phyloP scores from a whole-genome alignment of 2,888 invertebrate species.

The Byasa hedistus region DNA sequence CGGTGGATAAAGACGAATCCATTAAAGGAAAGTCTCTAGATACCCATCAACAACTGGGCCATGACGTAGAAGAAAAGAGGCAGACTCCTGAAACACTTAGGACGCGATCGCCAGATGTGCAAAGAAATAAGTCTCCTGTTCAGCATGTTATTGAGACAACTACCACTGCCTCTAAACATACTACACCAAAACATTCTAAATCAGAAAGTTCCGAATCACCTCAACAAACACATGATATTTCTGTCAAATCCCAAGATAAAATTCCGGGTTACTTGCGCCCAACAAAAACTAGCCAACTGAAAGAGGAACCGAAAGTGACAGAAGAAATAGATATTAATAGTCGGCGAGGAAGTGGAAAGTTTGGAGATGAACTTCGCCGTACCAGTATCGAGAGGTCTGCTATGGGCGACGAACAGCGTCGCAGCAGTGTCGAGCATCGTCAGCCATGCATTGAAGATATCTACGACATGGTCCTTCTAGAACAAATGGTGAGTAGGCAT shows the following conservation, averaged over 20 bases:
- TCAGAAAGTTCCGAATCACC: slow-evolving; percentile 52
- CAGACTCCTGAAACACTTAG: slow-evolving; percentile 48
- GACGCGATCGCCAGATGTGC: slow-evolving; percentile 50
- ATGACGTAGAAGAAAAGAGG: slow-evolving; percentile 42
- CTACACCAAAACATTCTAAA: slow-evolving; percentile 44
- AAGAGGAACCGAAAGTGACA: slow-evolving; percentile 55
- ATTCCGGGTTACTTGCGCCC: slow-evolving; percentile 62
- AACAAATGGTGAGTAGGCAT: slow-evolving; percentile 82
- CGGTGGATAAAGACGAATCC: slow-evolving; percentile 45
- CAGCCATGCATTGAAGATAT: slow-evolving; percentile 85
- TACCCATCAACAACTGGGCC: slow-evolving; percentile 36
- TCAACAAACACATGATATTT: slow-evolving; percentile 43
- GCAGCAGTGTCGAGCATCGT: slow-evolving; percentile 70
- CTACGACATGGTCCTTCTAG: slow-evolving; percentile 84
- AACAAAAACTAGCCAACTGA: slow-evolving; percentile 65
- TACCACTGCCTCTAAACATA: slow-evolving; percentile 40
- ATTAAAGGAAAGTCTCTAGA: slow-evolving; percentile 29
- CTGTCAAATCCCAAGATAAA: slow-evolving; percentile 48
- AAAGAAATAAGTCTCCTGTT: slow-evolving; percentile 36
- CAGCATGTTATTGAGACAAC: slow-evolving; percentile 46
- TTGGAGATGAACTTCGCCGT: slow-evolving; percentile 83
- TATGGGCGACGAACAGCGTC: slow-evolving; percentile 67
- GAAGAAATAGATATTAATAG: slow-evolving; percentile 71
- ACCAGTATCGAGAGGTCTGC: slow-evolving; percentile 77
- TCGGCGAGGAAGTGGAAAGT: slow-evolving; percentile 81